Percentiles rank a stretch among this genome's conserved stretches.
phyloP scores from a whole-genome alignment of 2,797 vertebrate species.

The Borostomias antarcticus region DNA sequence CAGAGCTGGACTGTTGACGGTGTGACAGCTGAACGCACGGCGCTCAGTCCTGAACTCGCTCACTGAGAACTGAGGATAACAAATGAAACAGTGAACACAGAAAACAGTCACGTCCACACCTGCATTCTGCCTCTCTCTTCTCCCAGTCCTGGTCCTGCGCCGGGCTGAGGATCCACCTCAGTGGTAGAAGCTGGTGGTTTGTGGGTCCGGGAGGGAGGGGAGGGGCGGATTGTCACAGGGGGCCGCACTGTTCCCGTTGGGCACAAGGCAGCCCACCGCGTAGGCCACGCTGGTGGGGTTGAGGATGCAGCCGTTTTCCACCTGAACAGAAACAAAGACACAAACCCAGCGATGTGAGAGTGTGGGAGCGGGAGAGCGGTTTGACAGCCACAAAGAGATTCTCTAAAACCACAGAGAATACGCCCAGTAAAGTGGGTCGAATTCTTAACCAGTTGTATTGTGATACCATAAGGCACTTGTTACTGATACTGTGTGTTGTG shows the following conservation, averaged over 20 bases:
- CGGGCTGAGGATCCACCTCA: conserved; percentile 42
- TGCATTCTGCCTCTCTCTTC: background rate
- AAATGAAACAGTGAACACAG: background rate
- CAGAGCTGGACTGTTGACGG: background rate
- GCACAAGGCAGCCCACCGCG: conserved; percentile 57
- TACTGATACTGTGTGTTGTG: background rate
- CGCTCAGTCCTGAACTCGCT: background rate
- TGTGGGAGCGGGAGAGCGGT: background rate
- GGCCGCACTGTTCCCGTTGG: conserved; percentile 39
- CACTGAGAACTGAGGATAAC: background rate
- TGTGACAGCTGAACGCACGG: background rate
- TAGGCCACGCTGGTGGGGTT: conserved; percentile 56
- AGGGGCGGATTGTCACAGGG: conserved; percentile 32
- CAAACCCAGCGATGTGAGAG: background rate
- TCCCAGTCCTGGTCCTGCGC: conserved; percentile 17
- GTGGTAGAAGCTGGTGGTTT: conserved; percentile 65
- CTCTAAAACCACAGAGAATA: background rate
- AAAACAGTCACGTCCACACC: background rate
- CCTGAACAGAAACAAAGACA: conserved; percentile 43
- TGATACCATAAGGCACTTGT: background rate
- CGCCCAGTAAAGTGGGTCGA: conserved; percentile 1
- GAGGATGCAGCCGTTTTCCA: conserved; percentile 59
- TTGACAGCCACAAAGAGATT: background rate
- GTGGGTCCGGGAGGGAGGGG: conserved; percentile 57
- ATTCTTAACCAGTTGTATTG: background rate